These are phyloP conservation scores for Leptobrachium leishanense DNA, from an alignment of 2,113 vertebrate species.

Conservation along the genomic window DNA sequence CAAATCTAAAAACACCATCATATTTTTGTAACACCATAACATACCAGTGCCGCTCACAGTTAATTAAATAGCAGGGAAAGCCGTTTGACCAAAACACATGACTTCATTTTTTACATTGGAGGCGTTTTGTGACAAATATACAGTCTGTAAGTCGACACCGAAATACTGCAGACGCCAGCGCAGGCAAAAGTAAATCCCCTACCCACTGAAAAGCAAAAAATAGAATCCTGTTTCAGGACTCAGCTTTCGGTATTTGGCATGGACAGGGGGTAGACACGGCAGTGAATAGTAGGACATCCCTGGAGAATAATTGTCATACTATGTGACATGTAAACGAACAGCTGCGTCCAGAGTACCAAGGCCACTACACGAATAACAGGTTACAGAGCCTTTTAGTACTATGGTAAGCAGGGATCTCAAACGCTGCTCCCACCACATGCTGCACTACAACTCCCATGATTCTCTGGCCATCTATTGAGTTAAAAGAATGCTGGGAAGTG, in stretches of 20 bases:
- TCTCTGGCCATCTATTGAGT: too few relatives aligned
- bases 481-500: too few relatives aligned
- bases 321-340: too few relatives aligned
- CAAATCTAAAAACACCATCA: too few relatives aligned
- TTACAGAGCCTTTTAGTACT: too few relatives aligned
- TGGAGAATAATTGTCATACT: slow-evolving; percentile 9
- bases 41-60: neutral
- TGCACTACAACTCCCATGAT: too few relatives aligned
- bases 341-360: too few relatives aligned
- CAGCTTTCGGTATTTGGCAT: neutral
- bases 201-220: slow-evolving; percentile 6
- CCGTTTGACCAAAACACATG: neutral
- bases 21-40: too few relatives aligned
- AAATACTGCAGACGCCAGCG: neutral
- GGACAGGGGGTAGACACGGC: slow-evolving; percentile 5
- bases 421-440: too few relatives aligned
- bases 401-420: too few relatives aligned
- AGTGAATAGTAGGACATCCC: slow-evolving; percentile 27
- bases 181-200: neutral
- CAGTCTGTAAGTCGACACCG: slow-evolving; percentile 1
- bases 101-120: neutral
- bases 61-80: neutral
- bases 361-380: too few relatives aligned
- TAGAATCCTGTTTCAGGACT: slow-evolving; percentile 22
- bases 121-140: slow-evolving; percentile 4